Evolutionary conservation across 2,888 invertebrate species (phyloP).

Genomic region (Oligia strigilis): DNA sequence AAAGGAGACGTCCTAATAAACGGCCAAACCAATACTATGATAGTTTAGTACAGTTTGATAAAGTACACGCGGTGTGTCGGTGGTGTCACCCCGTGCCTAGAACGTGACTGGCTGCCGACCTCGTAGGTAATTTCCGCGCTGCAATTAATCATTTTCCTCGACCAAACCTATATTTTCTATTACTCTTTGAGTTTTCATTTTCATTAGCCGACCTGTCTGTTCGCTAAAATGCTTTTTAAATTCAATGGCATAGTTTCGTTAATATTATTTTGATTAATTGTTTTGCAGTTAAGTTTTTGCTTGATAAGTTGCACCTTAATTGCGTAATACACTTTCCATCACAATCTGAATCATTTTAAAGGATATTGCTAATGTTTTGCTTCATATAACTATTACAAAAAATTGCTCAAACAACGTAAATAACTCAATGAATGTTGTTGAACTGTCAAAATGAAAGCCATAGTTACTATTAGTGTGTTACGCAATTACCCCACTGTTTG

Average conservation of each 20-base stretch:
- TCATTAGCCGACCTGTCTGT: conserved; percentile 72
- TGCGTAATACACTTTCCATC: neutral
- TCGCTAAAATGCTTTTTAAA: conserved; percentile 74
- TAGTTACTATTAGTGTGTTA: neutral
- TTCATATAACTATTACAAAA: neutral
- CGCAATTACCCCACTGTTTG: neutral
- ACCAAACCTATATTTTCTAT: conserved; percentile 75
- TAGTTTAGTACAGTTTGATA: conserved; percentile 12
- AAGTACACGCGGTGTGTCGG: conserved; percentile 48
- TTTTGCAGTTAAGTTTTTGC: conserved; percentile 25
- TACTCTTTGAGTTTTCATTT: conserved; percentile 78
- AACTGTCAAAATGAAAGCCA: neutral
- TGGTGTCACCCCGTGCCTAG: conserved; percentile 83
- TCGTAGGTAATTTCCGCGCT: conserved; percentile 77
- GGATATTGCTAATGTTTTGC: neutral
- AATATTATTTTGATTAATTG: conserved; percentile 70
- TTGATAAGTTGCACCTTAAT: conserved; percentile 1
- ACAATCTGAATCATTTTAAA: neutral
- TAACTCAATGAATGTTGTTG: neutral
- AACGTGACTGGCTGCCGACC: conserved; percentile 80
- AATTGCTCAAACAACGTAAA: neutral
- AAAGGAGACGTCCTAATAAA: neutral
- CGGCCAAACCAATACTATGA: neutral
- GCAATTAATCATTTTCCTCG: conserved; percentile 85
- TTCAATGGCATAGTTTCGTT: conserved; percentile 67